A percentile compares a stretch with the other conserved stretches of the same genome.
Evolutionary conservation across 2,888 invertebrate genomes (phyloP).

Genomic region (Watsonalla cultraria): DNA sequence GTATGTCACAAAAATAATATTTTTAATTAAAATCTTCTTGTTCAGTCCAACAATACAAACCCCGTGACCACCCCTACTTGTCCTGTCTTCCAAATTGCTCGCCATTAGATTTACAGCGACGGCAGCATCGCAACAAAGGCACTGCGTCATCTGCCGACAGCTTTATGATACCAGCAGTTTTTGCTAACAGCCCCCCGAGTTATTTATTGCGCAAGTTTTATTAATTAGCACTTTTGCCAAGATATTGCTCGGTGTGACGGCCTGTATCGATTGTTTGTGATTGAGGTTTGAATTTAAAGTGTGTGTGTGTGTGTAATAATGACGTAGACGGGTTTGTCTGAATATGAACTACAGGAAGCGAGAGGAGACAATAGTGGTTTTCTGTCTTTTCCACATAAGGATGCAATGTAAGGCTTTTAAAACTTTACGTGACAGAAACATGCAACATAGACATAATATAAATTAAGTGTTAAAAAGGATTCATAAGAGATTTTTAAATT

Average conservation of each 20-base stretch:
- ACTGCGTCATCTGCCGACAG: constrained; percentile 75
- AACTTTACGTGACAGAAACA: too few relatives aligned
- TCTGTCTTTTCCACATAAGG: too few relatives aligned
- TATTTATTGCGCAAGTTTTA: constrained; percentile 74
- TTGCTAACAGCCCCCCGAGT: constrained; percentile 70
- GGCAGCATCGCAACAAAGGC: constrained; percentile 74
- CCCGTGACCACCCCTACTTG: constrained; percentile 20
- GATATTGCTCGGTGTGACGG: constrained; percentile 28
- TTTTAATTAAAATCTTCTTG: neutral
- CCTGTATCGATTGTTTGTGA: neutral
- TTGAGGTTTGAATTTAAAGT: neutral
- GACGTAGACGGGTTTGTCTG: too few relatives aligned
- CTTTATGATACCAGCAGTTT: constrained; percentile 78
- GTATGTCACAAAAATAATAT: neutral
- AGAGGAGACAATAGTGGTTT: too few relatives aligned
- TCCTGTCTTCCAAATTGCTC: constrained; percentile 56
- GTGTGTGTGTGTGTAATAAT: too few relatives aligned
- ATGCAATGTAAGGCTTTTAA: too few relatives aligned
- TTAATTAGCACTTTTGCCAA: constrained; percentile 70
- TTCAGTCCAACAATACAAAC: neutral
- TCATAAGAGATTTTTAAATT: too few relatives aligned
- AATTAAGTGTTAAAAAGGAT: too few relatives aligned
- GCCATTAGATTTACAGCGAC: constrained; percentile 69
- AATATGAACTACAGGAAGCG: too few relatives aligned
- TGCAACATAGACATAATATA: too few relatives aligned